phyloP scores from a whole-genome alignment of 2,888 invertebrate genomes.

The Chrysina gloriosa region DNA sequence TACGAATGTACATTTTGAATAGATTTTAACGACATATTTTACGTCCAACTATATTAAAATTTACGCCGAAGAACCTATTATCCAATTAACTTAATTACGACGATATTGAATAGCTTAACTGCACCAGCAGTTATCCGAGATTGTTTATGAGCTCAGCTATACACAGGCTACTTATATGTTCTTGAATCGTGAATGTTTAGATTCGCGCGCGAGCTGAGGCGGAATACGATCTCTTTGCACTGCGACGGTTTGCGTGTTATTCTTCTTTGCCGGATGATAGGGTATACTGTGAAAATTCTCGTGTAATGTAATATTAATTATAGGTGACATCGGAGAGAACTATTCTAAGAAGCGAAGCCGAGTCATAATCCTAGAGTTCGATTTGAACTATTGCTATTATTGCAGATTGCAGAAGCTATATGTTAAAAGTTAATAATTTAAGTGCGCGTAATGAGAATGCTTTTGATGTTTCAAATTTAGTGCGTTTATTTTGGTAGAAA shows the following conservation, averaged over 20 bases:
- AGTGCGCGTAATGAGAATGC: background rate
- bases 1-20: background rate
- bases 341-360: conserved; percentile 7
- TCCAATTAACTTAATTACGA: conserved; percentile 9
- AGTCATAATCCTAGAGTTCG: background rate
- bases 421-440: conserved; percentile 1
- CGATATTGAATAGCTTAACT: conserved; percentile 20
- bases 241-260: background rate
- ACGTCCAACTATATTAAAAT: background rate
- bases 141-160: conserved; percentile 9
- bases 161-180: no score
- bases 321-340: conserved; percentile 22
- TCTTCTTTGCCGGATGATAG: background rate
- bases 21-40: conserved; percentile 7
- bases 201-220: conserved; percentile 16
- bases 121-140: conserved; percentile 8
- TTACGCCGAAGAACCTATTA: conserved; percentile 9
- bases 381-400: conserved; percentile 5
- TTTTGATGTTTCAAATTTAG: conserved; percentile 4
- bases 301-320: conserved; percentile 24
- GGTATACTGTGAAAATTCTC: background rate
- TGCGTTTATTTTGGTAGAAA: background rate
- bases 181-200: conserved; percentile 10
- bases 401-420: background rate
- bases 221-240: background rate